Conservation (phyloP, 2,113 vertebrate genomes). For the Anoura caudifer region DNA sequence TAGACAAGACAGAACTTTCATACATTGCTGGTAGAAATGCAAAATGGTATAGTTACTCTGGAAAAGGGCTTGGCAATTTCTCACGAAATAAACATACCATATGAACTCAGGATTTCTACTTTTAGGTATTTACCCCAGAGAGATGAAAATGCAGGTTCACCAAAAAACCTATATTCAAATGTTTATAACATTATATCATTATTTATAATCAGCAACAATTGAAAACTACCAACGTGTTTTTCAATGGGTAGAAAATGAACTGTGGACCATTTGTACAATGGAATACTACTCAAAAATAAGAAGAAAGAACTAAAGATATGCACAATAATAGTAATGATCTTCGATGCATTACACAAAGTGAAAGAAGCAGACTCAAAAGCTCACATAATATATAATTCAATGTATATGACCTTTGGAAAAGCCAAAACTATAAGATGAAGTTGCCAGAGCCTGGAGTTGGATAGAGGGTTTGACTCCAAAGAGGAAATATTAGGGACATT, state of each 20-base stretch:
- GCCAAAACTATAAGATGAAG: neutral
- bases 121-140: neutral
- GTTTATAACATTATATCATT: neutral
- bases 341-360: neutral
- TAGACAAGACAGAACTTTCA: neutral
- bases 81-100: neutral
- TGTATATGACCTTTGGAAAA: neutral
- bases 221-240: neutral
- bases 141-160: constrained; percentile 1
- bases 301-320: neutral
- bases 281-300: neutral
- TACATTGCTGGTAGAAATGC: neutral
- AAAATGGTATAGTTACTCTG: neutral
- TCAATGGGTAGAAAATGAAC: neutral
- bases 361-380: neutral
- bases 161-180: neutral
- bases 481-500: neutral
- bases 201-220: neutral
- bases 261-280: neutral
- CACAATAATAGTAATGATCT: neutral
- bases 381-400: neutral
- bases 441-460: neutral
- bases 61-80: neutral
- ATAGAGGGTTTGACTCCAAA: neutral
- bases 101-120: neutral